Conservation (phyloP, 1,140 invertebrate species). For the Cydia strobilella region DNA sequence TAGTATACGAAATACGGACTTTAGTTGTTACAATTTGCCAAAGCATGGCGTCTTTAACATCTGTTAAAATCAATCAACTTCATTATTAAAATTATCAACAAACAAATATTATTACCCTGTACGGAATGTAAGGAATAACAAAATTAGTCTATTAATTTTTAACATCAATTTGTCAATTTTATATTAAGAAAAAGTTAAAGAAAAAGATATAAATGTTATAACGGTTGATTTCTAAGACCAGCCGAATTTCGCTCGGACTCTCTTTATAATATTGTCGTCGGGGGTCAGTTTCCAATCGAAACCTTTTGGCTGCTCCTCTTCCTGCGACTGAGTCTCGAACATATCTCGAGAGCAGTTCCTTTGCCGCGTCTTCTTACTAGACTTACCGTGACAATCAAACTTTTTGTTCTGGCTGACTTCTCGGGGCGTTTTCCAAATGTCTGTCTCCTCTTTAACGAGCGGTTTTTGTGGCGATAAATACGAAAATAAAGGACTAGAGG, state of each 20-base stretch:
- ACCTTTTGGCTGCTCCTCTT: constrained; percentile 50
- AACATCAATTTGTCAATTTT: constrained; percentile 27
- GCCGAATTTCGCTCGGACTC: constrained; percentile 64
- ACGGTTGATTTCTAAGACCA: constrained; percentile 46
- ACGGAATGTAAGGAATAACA: constrained; percentile 30
- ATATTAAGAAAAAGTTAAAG: not conserved
- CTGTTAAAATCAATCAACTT: not conserved
- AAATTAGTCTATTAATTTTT: constrained; percentile 13
- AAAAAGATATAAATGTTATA: constrained; percentile 19
- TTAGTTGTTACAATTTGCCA: constrained; percentile 1
- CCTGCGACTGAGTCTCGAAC: constrained; percentile 70
- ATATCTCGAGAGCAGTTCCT: constrained; percentile 63
- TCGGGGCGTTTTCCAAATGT: constrained; percentile 56
- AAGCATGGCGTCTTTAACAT: not conserved
- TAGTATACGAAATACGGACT: not conserved
- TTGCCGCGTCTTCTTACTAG: constrained; percentile 43
- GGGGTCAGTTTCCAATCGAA: constrained; percentile 64
- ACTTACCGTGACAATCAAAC: constrained; percentile 34
- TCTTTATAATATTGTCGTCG: constrained; percentile 61
- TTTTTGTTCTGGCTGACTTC: constrained; percentile 36
- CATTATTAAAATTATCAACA: constrained; percentile 18
- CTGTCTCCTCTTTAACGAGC: constrained; percentile 45
- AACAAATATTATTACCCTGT: constrained; percentile 22
- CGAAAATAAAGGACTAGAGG: constrained; percentile 67
- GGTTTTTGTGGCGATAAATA: constrained; percentile 63